Conservation (phyloP, 1,140 invertebrate species). For the Aphelenchoides avenae region DNA sequence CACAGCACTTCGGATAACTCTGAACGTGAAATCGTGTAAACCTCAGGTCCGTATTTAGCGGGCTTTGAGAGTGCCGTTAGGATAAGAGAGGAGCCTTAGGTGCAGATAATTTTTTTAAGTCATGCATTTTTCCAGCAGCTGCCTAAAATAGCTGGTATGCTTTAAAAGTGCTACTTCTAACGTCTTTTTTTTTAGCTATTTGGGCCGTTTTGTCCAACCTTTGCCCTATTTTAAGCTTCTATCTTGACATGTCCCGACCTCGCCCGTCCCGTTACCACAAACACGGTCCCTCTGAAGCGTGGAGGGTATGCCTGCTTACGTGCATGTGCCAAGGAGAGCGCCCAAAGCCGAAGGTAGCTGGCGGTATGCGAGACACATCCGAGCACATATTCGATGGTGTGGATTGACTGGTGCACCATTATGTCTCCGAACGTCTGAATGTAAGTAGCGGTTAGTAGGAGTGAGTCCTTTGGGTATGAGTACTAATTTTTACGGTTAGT, state of each 20-base stretch:
- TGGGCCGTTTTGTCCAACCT: too few species aligned
- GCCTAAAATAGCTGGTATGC: too few species aligned
- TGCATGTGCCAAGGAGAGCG: conserved; percentile 85
- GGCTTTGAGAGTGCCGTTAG: too few species aligned
- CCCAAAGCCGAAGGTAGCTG: conserved; percentile 91
- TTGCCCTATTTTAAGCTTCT: too few species aligned
- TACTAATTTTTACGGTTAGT: conserved; percentile 61
- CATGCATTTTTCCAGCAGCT: too few species aligned
- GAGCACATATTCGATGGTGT: conserved; percentile 93
- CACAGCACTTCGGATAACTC: conserved; percentile 96
- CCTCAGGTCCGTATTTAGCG: too few species aligned
- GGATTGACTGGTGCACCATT: conserved; percentile 85
- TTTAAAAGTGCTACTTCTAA: too few species aligned
- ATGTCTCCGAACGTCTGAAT: conserved; percentile 73
- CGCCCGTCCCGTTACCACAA: too few species aligned
- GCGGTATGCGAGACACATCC: conserved; percentile 93
- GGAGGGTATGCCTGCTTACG: conserved; percentile 64
- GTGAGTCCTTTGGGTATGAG: conserved; percentile 63
- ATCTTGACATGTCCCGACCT: too few species aligned
- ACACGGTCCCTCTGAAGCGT: neutral
- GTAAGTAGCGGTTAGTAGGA: conserved; percentile 67
- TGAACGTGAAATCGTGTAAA: conserved; percentile 62
- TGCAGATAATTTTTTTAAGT: too few species aligned
- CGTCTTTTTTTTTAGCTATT: too few species aligned
- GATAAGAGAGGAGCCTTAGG: too few species aligned